Evolutionary conservation across 2,888 invertebrate species (phyloP), one percentile per base, ranked within the genome.

Genomic region (Kryphioiulus occultus): DNA sequence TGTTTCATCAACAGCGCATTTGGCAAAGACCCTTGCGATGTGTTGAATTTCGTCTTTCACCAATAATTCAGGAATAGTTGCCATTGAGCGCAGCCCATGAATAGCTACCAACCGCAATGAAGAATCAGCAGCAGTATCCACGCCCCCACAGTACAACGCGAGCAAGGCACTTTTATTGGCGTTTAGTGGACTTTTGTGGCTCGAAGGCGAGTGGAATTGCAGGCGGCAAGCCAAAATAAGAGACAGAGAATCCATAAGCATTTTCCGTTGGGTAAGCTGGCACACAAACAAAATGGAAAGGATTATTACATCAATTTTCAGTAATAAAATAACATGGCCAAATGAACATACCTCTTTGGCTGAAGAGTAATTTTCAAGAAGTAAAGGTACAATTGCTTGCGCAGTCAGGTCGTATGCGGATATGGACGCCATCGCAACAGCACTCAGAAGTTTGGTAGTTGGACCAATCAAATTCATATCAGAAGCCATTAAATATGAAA

Each of bases 381-480:
- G 26, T 19, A 86, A 47, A 4, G 86, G 86, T 22, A 86, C 42
- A 22, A 86, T 26, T n/a, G 86, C 17, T 19, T 32, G n/a, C 19
- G 30, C 44, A 26, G 44, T 44, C 86, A 32, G 1, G 19, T 86
- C 86, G 19, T 32, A 86, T 12, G 35, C 78, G 9, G 86, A 53
- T 26, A 32, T 17, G 17, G 86, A 86, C 26, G 86, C 26, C 32
- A 53, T n/a, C 0, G 86, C 32, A 59, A 86, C 19, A 9, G 88
- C 88, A 39, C 78, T n/a, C 0, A 88, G 26, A 1, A 86, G 19
- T n/a, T 86, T 88, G 26, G 78, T 86, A 39, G 86, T 86, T 59
- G 86, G 86, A 30, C 59, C 47, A 26, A 44, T 30, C n/a, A 86
- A 88, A n/a, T 86, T 87, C 30, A 44, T 39, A 9, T 86, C 83